phyloP scores from a whole-genome alignment of 2,888 invertebrate species.

The Cephus nigrinus region DNA sequence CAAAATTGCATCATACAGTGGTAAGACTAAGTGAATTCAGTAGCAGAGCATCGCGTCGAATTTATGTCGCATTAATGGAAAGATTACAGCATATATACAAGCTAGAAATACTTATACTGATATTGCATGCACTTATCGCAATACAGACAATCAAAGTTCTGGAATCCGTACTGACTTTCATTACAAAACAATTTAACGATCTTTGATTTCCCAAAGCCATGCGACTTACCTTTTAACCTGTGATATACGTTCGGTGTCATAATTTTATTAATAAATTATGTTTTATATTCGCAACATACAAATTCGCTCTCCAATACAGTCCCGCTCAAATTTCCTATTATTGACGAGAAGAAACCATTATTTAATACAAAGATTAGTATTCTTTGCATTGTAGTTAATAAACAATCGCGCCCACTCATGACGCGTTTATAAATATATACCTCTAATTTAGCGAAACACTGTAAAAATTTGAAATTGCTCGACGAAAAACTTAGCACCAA shows the following conservation, averaged over 20 bases:
- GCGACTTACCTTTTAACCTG: constrained; percentile 10
- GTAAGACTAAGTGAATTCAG: constrained; percentile 54
- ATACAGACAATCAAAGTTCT: constrained; percentile 47
- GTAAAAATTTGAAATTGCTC: neutral
- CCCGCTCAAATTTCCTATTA: neutral
- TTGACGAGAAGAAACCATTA: neutral
- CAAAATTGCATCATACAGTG: constrained; percentile 56
- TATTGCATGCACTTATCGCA: constrained; percentile 48
- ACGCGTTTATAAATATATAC: neutral
- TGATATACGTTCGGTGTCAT: constrained; percentile 14
- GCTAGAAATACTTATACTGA: constrained; percentile 52
- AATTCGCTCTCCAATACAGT: neutral
- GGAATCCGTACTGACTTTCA: constrained; percentile 39
- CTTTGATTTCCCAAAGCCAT: neutral
- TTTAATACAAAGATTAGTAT: neutral
- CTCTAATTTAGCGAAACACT: neutral
- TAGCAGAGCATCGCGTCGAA: constrained; percentile 47
- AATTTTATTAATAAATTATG: constrained; percentile 18
- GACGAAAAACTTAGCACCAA: neutral
- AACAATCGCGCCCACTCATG: neutral
- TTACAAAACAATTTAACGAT: constrained; percentile 41
- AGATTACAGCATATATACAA: constrained; percentile 54
- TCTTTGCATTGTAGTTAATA: neutral
- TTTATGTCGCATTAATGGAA: constrained; percentile 50
- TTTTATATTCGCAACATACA: constrained; percentile 5